These are phyloP conservation scores for Dorcus hopei DNA, from an alignment of 2,888 invertebrate genomes.

Conservation along the genomic window DNA sequence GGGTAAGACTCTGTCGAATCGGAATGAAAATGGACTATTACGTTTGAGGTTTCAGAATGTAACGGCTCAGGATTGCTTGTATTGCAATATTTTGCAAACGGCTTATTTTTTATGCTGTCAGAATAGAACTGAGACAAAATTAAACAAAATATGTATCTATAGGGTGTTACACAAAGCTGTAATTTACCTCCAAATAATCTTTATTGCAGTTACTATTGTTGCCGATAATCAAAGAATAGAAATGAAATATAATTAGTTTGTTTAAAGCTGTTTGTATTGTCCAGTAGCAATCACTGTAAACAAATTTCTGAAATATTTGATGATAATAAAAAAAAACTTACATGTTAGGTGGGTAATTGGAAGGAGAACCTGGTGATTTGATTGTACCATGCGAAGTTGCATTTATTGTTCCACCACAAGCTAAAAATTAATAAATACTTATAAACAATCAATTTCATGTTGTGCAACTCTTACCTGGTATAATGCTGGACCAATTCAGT, in stretches of 20 bases:
- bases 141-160: neutral
- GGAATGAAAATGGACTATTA: conserved; percentile 76
- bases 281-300: conserved; percentile 76
- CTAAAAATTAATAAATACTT: conserved; percentile 28
- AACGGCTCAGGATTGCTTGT: conserved; percentile 71
- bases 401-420: conserved; percentile 66
- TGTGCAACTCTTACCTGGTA: conserved; percentile 53
- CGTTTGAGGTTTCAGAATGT: conserved; percentile 61
- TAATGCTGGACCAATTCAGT: conserved; percentile 74
- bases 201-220: conserved; percentile 67
- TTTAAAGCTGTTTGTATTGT: conserved; percentile 61
- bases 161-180: neutral
- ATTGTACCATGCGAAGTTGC: conserved; percentile 68
- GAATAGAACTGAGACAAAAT: conserved; percentile 16
- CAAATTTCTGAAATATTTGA: neutral
- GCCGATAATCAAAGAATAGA: conserved; percentile 73
- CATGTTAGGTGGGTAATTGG: conserved; percentile 76
- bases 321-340: conserved; percentile 16
- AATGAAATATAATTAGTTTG: conserved; percentile 78
- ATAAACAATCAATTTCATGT: conserved; percentile 31
- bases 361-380: conserved; percentile 85
- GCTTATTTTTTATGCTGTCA: conserved; percentile 24
- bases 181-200: conserved; percentile 69
- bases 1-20: conserved; percentile 68
- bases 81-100: conserved; percentile 70